Conservation (phyloP, 30 jellyfish, hydroid and myxozoan species). For the Hydractinia echinata region DNA sequence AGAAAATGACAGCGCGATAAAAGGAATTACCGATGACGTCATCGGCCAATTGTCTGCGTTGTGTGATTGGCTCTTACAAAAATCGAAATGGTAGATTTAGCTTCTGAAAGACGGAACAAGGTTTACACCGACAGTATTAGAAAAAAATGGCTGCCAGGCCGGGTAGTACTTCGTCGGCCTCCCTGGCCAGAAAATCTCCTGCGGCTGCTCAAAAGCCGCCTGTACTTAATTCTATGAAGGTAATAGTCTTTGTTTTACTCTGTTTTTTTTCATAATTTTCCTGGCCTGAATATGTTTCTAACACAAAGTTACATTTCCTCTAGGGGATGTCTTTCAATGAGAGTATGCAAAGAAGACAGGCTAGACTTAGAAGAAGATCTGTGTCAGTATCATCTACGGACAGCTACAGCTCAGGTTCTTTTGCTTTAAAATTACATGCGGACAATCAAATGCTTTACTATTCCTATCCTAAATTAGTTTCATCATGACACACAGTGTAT, state of each 20-base stretch:
- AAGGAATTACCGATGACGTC: no score
- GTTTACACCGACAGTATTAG: not conserved
- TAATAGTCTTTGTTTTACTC: conserved; percentile 7
- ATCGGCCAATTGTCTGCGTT: no score
- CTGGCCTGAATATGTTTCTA: not conserved
- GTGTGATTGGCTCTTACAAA: no score
- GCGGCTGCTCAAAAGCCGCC: conserved; percentile 99
- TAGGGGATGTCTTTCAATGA: conserved; percentile 94
- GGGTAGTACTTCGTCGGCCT: conserved; percentile 27
- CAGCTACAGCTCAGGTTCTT: conserved; percentile 94
- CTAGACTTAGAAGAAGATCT: conserved; percentile 85
- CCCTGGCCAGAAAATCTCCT: conserved; percentile 85
- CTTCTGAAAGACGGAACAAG: not conserved
- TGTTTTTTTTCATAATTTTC: not conserved
- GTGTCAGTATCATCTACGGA: conserved; percentile 91
- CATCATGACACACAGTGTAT: no score
- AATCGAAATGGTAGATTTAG: no score
- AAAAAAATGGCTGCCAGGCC: conserved; percentile 81
- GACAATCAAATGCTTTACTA: no score
- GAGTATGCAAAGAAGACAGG: conserved; percentile 80
- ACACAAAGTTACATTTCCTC: not conserved
- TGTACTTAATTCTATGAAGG: conserved; percentile 82
- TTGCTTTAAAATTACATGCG: not conserved
- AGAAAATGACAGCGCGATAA: no score
- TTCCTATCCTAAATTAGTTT: no score